These are phyloP conservation scores for Parapristionchus giblindavisi DNA, from an alignment of 2,888 invertebrate genomes.

Conservation along the genomic window DNA sequence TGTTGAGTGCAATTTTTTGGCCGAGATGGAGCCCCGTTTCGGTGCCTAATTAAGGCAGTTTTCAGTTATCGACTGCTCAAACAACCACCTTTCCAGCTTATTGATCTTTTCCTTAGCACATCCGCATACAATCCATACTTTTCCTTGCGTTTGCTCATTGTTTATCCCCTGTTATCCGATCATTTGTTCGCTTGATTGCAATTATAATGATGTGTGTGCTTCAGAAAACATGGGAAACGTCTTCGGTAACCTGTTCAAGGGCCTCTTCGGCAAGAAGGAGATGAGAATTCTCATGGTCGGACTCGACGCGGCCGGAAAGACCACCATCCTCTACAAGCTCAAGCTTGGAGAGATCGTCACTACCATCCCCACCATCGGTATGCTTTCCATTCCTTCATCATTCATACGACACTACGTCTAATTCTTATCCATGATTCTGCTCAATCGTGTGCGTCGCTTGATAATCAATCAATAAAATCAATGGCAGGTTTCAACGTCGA, in stretches of 20 bases:
- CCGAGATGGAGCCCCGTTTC: neutral
- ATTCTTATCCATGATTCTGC: neutral
- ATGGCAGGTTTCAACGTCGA: slow-evolving; percentile 96
- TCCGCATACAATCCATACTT: no score
- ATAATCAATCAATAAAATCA: no score
- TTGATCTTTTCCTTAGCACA: neutral
- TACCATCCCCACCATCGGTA: slow-evolving; percentile 98
- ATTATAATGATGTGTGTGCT: slow-evolving; percentile 13
- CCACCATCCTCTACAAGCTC: slow-evolving; percentile 99
- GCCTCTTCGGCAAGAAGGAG: slow-evolving; percentile 99
- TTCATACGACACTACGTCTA: neutral
- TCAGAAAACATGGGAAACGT: slow-evolving; percentile 58
- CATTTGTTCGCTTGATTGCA: neutral
- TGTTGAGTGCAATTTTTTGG: slow-evolving; percentile 29
- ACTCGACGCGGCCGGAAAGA: slow-evolving; percentile 97
- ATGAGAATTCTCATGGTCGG: slow-evolving; percentile 79
- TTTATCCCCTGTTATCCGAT: neutral
- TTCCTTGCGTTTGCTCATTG: no score
- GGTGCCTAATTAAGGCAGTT: neutral
- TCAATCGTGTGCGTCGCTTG: neutral
- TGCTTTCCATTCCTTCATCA: slow-evolving; percentile 70
- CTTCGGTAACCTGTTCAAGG: slow-evolving; percentile 82
- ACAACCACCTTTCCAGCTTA: neutral
- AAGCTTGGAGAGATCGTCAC: slow-evolving; percentile 99
- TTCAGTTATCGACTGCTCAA: neutral